These are phyloP conservation scores for Cairina moschata DNA, from an alignment of 2,113 vertebrate genomes.

Conservation along the genomic window DNA sequence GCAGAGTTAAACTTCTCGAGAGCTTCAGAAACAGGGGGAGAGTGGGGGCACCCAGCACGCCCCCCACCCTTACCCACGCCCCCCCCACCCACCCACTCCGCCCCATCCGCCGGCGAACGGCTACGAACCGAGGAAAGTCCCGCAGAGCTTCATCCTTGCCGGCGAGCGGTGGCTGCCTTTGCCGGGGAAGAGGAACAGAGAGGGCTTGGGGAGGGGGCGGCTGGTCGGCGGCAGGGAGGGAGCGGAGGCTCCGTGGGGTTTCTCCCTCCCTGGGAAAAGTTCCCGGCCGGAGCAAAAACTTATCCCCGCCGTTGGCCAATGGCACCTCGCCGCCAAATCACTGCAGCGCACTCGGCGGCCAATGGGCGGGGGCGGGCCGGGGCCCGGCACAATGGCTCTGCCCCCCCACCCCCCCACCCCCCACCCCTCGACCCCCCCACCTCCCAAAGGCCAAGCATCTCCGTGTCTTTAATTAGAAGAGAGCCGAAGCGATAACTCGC, in stretches of 20 bases:
- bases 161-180: not conserved
- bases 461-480: not conserved
- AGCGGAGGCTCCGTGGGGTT: slow-evolving; percentile 53
- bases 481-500: too few relatives aligned
- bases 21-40: not conserved
- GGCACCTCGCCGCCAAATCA: slow-evolving; percentile 60
- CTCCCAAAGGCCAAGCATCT: not conserved
- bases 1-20: not conserved
- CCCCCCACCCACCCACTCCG: not conserved
- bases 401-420: too few relatives aligned
- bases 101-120: not conserved
- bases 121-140: slow-evolving; percentile 91
- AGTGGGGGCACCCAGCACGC: not conserved
- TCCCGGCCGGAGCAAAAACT: slow-evolving; percentile 84
- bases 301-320: slow-evolving; percentile 82
- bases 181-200: not conserved
- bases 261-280: slow-evolving; percentile 83
- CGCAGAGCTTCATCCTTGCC: slow-evolving; percentile 90
- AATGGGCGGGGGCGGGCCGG: slow-evolving; percentile 71
- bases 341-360: slow-evolving; percentile 74
- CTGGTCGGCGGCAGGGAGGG: not conserved
- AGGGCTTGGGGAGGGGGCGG: too few relatives aligned
- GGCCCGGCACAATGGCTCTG: slow-evolving; percentile 78
- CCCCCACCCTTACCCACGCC: accelerated
- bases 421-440: not conserved